Evolutionary conservation across 1,140 invertebrate species (phyloP).

Genomic region (Drepana arcuata): DNA sequence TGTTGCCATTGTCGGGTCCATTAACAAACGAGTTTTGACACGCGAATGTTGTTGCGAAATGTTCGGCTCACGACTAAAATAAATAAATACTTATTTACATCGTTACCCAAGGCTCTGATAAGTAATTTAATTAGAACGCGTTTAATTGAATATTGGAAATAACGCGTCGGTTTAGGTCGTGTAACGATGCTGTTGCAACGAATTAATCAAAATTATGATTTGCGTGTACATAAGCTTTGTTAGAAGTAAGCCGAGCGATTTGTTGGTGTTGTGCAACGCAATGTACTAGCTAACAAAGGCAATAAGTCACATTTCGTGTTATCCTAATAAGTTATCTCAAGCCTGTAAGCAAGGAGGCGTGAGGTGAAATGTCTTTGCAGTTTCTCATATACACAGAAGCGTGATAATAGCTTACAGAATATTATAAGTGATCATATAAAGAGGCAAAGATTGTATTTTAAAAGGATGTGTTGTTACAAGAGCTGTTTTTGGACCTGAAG

Average conservation of each 20-base stretch:
- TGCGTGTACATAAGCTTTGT: slow-evolving; percentile 15
- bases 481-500: too few relatives aligned
- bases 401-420: too few relatives aligned
- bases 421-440: too few relatives aligned
- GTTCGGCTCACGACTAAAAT: slow-evolving; percentile 43
- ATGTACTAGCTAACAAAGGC: slow-evolving; percentile 25
- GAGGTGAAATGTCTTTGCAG: too few relatives aligned
- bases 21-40: slow-evolving; percentile 58
- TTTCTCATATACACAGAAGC: too few relatives aligned
- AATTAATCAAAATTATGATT: slow-evolving; percentile 42
- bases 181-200: slow-evolving; percentile 22
- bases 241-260: slow-evolving; percentile 13
- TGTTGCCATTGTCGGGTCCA: slow-evolving; percentile 40
- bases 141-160: slow-evolving; percentile 44
- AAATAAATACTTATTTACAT: slow-evolving; percentile 48
- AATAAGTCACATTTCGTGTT: slow-evolving; percentile 25
- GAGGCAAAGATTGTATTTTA: too few relatives aligned
- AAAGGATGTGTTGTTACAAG: too few relatives aligned
- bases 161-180: slow-evolving; percentile 16
- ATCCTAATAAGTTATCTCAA: too few relatives aligned
- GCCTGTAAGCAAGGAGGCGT: too few relatives aligned
- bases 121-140: slow-evolving; percentile 51
- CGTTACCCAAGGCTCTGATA: slow-evolving; percentile 39
- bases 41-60: slow-evolving; percentile 51
- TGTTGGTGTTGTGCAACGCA: slow-evolving; percentile 20